Percentiles rank a stretch among this genome's conserved stretches.
phyloP scores from a whole-genome alignment of 2,888 invertebrate species.

The Ditula angustiorana region DNA sequence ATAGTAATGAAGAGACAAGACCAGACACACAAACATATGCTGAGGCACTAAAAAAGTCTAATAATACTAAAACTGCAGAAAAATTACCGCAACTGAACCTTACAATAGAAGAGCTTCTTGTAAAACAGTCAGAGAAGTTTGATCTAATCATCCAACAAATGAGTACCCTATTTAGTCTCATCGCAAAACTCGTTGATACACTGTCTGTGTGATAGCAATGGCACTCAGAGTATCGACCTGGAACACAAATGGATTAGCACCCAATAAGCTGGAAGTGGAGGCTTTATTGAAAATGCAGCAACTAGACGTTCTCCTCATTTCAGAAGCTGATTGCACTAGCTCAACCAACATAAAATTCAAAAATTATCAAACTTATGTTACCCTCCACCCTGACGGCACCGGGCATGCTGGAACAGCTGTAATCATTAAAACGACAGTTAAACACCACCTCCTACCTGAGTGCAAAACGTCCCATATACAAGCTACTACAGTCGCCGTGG shows the following conservation, averaged over 20 bases:
- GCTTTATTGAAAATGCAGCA: neutral
- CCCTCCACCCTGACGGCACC: no score
- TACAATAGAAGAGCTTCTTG: neutral
- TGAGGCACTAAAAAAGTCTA: neutral
- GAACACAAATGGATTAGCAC: neutral
- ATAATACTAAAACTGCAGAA: neutral
- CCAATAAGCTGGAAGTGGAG: neutral
- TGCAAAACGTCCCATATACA: neutral
- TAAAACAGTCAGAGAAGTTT: slow-evolving; percentile 2
- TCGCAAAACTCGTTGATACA: neutral
- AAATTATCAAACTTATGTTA: no score
- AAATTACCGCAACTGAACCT: neutral
- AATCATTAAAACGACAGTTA: neutral
- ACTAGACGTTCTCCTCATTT: neutral
- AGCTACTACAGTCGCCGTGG: no score
- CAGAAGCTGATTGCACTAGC: neutral
- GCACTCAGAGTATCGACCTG: neutral
- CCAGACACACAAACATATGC: no score
- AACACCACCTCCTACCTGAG: neutral
- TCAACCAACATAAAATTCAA: neutral
- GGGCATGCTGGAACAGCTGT: neutral
- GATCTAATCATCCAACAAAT: slow-evolving; percentile 8
- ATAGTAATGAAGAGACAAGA: no score
- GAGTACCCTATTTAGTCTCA: neutral
- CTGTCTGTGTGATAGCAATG: neutral